Percentiles rank a stretch among this genome's conserved stretches.
Conservation (phyloP, 1,140 invertebrate genomes). For the Goniozus legneri region DNA sequence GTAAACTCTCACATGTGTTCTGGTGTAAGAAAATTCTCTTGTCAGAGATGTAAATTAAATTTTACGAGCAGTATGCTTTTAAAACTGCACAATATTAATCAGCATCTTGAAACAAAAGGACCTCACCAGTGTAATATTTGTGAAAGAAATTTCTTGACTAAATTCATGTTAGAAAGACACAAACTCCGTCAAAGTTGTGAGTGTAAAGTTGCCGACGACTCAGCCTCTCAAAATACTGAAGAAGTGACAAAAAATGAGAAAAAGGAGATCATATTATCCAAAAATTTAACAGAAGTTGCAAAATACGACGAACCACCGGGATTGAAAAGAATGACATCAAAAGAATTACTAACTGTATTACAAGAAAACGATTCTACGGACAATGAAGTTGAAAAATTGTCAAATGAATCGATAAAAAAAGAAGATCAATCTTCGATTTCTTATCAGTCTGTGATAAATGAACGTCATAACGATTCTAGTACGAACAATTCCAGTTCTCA, state of each 20-base stretch:
- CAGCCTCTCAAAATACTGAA: background rate
- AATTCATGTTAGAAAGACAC: conserved; percentile 26
- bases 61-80: conserved; percentile 15
- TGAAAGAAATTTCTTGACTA: conserved; percentile 25
- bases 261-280: background rate
- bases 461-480: too few species aligned
- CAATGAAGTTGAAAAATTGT: background rate
- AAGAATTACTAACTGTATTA: background rate
- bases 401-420: background rate
- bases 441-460: too few species aligned
- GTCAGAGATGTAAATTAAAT: conserved; percentile 16
- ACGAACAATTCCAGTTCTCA: too few species aligned
- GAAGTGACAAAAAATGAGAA: background rate
- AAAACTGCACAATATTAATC: conserved; percentile 21
- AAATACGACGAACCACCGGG: background rate
- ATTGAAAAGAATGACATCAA: background rate
- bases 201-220: background rate
- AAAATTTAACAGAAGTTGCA: background rate
- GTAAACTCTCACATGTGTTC: conserved; percentile 28
- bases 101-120: conserved; percentile 22
- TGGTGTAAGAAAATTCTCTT: conserved; percentile 15
- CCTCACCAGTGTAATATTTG: conserved; percentile 15
- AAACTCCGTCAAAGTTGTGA: background rate
- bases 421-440: too few species aligned
- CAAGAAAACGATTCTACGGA: background rate